Evolutionary conservation across 2,113 vertebrate genomes (phyloP), one percentile per base, ranked within the genome.

Genomic region (Urocitellus parryii): DNA sequence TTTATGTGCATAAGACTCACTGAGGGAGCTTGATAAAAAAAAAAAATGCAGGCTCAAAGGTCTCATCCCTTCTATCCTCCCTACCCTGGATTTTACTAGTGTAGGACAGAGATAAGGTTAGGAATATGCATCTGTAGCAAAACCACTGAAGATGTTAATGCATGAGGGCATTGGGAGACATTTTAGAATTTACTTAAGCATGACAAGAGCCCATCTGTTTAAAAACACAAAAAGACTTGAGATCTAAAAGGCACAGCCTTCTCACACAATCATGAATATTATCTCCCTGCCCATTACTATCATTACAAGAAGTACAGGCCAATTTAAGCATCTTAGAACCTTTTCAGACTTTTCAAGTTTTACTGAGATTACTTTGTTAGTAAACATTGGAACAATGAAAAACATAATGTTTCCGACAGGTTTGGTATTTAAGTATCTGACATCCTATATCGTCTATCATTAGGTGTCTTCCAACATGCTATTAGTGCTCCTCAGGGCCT

Each of bases 321-420:
- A 91, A 63, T 58, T 93, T 93, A 53, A 70, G 32, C 73, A 84
- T 72, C 24, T 58, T 85, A 32, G n/a, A 90, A 90, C 81, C 61
- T 95, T 92, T 97, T 94, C 61, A 84, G 72, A 80, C 70, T 90
- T 88, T 77, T 18, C 29, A 63, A 87, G 79, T 88, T 95, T 88
- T 65, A 82, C 34, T 84, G 58, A 42, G 32, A 88, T 84, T 63
- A 80, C 67, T 84, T 89, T n/a, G 4, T 83, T 95, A 58, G 22
- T 72, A 94, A 97, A 88, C 84, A 88, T 51, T 9, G 70, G 45
- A 92, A 92, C 80, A 85, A 80, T 95, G 78, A 89, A 93, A 96
- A 97, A 53, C 22, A 74, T 79, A 74, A 56, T 88, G 77, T 81
- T 88, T 93, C 74, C 73, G 58, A 84, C 72, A 90, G 94, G 74